A percentile compares a stretch with the other conserved stretches of the same genome.
phyloP scores from a whole-genome alignment of 2,113 vertebrate species.

The Oreochromis aureus region DNA sequence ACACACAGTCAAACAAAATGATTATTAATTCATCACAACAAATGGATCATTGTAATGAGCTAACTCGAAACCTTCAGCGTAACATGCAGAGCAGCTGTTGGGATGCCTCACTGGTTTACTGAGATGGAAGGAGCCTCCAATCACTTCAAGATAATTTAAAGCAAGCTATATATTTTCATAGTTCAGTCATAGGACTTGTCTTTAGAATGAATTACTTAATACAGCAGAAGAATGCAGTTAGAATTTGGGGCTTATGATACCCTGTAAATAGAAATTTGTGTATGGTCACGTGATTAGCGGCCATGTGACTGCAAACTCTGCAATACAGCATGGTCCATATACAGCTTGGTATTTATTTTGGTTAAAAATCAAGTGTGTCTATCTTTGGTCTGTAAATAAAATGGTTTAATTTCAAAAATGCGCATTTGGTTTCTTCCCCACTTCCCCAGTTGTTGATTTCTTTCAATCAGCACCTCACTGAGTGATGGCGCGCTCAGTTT shows the following conservation, averaged over 20 bases:
- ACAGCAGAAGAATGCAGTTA: background rate
- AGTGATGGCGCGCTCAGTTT: background rate
- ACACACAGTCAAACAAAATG: background rate
- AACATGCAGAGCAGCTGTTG: background rate
- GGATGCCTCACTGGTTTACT: background rate
- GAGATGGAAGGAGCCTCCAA: background rate
- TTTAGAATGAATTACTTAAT: background rate
- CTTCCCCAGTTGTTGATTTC: conserved; percentile 8
- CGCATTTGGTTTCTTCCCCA: background rate
- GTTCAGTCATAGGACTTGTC: background rate
- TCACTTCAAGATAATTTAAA: background rate
- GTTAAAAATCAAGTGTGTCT: background rate
- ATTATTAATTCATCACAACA: conserved; percentile 13
- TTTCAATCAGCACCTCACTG: conserved; percentile 54
- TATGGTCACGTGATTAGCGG: background rate
- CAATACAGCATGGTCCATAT: background rate
- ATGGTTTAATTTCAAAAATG: background rate
- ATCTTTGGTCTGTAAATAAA: background rate
- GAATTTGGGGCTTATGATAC: background rate
- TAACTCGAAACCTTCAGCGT: background rate
- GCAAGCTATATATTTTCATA: background rate
- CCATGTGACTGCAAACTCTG: background rate
- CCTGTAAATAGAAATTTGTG: background rate
- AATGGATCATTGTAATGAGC: conserved; percentile 6
- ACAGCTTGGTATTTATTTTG: background rate